Evolutionary conservation across 2,113 vertebrate species (phyloP).

Genomic region (Centropus unirufus): DNA sequence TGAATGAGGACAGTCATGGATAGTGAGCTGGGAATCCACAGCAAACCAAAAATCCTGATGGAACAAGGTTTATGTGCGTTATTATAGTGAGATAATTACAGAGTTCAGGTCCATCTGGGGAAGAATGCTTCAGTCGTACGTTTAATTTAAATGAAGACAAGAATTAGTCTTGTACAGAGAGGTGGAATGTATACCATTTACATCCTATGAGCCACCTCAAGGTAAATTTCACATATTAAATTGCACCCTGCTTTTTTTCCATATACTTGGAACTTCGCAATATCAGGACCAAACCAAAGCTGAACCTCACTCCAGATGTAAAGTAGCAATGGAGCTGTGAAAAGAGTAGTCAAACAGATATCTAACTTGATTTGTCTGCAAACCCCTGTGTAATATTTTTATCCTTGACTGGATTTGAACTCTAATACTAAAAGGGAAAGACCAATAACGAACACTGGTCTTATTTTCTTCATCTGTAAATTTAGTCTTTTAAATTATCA

Average conservation of each 20-base stretch:
- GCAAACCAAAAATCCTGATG: not conserved
- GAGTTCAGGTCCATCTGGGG: not conserved
- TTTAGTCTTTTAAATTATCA: slow-evolving; percentile 48
- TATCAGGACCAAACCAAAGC: not conserved
- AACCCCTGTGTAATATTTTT: not conserved
- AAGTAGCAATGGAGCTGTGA: not conserved
- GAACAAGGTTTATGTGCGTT: not conserved
- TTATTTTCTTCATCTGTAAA: slow-evolving; percentile 4
- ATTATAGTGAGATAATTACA: not conserved
- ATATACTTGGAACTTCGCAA: not conserved
- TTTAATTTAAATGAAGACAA: not conserved
- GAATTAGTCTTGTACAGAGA: not conserved
- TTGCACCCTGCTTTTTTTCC: not conserved
- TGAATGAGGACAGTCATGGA: not conserved
- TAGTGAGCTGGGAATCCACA: not conserved
- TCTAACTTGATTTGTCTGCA: not conserved
- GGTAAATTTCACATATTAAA: not conserved
- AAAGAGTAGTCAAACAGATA: not conserved
- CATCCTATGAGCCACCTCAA: not conserved
- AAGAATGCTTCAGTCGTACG: not conserved
- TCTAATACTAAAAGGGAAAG: slow-evolving; percentile 1
- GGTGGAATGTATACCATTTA: not conserved
- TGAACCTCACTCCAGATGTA: not conserved
- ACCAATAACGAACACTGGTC: not conserved
- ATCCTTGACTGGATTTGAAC: not conserved